Evolutionary conservation across 2,888 invertebrate species (phyloP).

Genomic region (Embidobia sp.): DNA sequence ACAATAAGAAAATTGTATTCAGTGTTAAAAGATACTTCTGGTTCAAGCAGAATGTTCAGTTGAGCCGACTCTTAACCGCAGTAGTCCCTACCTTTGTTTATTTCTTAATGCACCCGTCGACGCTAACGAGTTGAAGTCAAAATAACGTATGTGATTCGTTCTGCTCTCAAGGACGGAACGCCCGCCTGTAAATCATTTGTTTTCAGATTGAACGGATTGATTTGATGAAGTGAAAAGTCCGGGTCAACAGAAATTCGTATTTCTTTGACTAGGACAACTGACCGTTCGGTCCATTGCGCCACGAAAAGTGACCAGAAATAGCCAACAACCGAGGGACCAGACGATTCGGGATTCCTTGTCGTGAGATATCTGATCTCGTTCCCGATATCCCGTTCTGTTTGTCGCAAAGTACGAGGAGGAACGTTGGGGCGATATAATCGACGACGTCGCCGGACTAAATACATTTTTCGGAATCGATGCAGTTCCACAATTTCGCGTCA

Average conservation of each 20-base stretch:
- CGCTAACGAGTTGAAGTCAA: conserved; percentile 13
- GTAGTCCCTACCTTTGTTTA: conserved; percentile 16
- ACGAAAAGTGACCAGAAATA: conserved; percentile 44
- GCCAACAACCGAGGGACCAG: too few species aligned
- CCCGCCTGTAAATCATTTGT: conserved; percentile 40
- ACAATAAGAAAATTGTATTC: too few species aligned
- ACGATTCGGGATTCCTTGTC: too few species aligned
- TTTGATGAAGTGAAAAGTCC: conserved; percentile 37
- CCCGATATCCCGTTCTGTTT: too few species aligned
- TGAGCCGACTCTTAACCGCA: background rate
- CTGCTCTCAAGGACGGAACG: conserved; percentile 23
- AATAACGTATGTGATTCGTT: conserved; percentile 23
- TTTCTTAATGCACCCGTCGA: conserved; percentile 34
- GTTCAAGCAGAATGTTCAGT: conserved; percentile 1
- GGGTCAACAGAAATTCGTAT: conserved; percentile 32
- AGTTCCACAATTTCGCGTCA: too few species aligned
- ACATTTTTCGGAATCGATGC: too few species aligned
- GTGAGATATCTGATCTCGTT: too few species aligned
- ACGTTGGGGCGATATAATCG: too few species aligned
- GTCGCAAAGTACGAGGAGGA: too few species aligned
- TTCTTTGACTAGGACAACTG: conserved; percentile 31
- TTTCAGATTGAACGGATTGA: conserved; percentile 43
- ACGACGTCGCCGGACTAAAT: too few species aligned
- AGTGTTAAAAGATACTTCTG: too few species aligned
- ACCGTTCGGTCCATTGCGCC: conserved; percentile 25